Percentiles rank a stretch among this genome's conserved stretches.
Conservation (phyloP, 1,140 invertebrate genomes). For the Steinernema feltiae region DNA sequence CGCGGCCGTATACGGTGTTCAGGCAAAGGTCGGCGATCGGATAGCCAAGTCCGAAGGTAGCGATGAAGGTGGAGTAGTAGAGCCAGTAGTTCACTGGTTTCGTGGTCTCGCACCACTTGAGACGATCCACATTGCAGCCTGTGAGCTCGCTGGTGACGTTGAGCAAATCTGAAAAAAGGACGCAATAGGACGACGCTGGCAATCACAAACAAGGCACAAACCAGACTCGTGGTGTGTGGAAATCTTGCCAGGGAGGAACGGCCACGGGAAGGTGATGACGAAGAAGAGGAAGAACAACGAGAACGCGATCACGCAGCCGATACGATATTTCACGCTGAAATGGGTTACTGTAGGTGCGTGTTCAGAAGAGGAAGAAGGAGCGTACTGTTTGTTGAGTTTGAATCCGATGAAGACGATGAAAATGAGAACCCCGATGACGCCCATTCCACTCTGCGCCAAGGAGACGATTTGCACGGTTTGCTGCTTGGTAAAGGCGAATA, state of each 20-base stretch:
- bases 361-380: too few relatives aligned
- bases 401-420: conserved; percentile 11
- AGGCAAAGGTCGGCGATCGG: not conserved
- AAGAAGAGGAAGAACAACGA: not conserved
- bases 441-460: not conserved
- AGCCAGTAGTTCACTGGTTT: not conserved
- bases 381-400: not conserved
- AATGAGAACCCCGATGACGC: conserved; percentile 10
- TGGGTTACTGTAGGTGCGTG: too few relatives aligned
- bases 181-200: not conserved
- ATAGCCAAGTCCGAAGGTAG: not conserved
- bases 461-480: not conserved
- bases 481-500: conserved; percentile 17
- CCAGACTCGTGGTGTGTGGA: not conserved
- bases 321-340: conserved; percentile 10
- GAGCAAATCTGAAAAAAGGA: not conserved
- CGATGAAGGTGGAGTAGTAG: conserved; percentile 4
- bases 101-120: not conserved
- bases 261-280: not conserved
- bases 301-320: not conserved
- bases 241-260: not conserved
- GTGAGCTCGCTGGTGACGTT: not conserved
- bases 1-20: conserved; percentile 4
- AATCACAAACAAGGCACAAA: not conserved
- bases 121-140: conserved; percentile 9